phyloP scores from a whole-genome alignment of 2,113 vertebrate species.

The Scomber scombrus region DNA sequence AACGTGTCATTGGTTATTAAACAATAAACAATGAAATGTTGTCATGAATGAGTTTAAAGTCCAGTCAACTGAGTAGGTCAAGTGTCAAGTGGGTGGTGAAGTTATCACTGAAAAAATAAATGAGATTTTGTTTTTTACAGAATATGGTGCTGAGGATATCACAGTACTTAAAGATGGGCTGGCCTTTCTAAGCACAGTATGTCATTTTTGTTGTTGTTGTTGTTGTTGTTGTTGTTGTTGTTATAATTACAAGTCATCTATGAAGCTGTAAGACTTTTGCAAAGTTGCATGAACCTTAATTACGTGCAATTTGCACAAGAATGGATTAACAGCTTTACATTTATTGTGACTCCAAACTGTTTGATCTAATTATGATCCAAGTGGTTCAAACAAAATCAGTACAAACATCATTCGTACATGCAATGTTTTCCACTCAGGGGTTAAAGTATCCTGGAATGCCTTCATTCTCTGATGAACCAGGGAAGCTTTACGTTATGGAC shows the following conservation, averaged over 20 bases:
- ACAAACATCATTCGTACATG: background rate
- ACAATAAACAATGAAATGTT: background rate
- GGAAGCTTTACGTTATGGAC: slow-evolving; percentile 67
- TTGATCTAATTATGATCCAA: background rate
- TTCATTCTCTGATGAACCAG: slow-evolving; percentile 56
- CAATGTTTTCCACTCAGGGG: slow-evolving; percentile 46
- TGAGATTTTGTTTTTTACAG: slow-evolving; percentile 31
- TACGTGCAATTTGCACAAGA: background rate
- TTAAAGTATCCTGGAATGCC: slow-evolving; percentile 38
- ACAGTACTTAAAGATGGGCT: slow-evolving; percentile 68
- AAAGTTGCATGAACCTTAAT: background rate
- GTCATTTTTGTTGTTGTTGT: slow-evolving; percentile 13
- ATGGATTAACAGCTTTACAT: background rate
- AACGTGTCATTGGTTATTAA: background rate
- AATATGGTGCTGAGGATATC: slow-evolving; percentile 72
- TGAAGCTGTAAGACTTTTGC: background rate
- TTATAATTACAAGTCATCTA: background rate
- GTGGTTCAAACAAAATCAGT: background rate
- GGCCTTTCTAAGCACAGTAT: slow-evolving; percentile 69
- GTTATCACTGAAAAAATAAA: background rate
- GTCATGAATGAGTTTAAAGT: slow-evolving; percentile 31
- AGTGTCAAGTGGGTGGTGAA: background rate
- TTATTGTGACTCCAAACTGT: background rate
- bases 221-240: background rate
- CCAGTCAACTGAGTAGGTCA: slow-evolving; percentile 26